Conservation (phyloP, 2,797 vertebrate genomes). For the Gephyroberyx darwinii region DNA sequence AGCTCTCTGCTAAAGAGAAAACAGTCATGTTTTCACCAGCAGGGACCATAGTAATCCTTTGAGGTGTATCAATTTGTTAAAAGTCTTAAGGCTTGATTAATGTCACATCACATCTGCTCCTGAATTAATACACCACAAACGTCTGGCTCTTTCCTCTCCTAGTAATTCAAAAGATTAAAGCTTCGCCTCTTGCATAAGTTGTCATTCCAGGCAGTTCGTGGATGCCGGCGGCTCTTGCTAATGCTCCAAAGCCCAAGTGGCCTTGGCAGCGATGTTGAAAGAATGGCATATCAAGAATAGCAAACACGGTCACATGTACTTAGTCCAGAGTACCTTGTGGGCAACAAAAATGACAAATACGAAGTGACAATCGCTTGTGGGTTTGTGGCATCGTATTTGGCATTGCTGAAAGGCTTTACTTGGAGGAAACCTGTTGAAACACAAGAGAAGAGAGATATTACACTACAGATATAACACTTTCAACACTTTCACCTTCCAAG, state of each 20-base stretch:
- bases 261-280: conserved; percentile 44
- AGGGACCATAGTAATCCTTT: conserved; percentile 60
- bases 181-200: conserved; percentile 33
- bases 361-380: conserved; percentile 15
- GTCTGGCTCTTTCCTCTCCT: conserved; percentile 22
- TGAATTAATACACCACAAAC: conserved; percentile 8
- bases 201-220: conserved; percentile 46
- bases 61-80: not conserved
- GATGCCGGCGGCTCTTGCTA: conserved; percentile 44
- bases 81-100: conserved; percentile 15
- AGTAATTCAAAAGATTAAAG: conserved; percentile 20
- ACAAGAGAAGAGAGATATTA: conserved; percentile 33
- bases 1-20: conserved; percentile 50
- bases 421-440: conserved; percentile 54
- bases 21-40: conserved; percentile 64
- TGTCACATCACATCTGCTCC: conserved; percentile 37
- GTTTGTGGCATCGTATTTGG: conserved; percentile 21
- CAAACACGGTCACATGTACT: conserved; percentile 22
- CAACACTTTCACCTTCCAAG: conserved; percentile 11
- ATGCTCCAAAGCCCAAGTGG: conserved; percentile 35
- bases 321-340: conserved; percentile 18
- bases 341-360: conserved; percentile 26
- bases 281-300: conserved; percentile 23
- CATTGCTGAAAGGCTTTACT: conserved; percentile 26
- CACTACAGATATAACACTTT: too few species aligned